Conservation (phyloP, 1,140 invertebrate species). For the Cyrtorhinus lividipennis region DNA sequence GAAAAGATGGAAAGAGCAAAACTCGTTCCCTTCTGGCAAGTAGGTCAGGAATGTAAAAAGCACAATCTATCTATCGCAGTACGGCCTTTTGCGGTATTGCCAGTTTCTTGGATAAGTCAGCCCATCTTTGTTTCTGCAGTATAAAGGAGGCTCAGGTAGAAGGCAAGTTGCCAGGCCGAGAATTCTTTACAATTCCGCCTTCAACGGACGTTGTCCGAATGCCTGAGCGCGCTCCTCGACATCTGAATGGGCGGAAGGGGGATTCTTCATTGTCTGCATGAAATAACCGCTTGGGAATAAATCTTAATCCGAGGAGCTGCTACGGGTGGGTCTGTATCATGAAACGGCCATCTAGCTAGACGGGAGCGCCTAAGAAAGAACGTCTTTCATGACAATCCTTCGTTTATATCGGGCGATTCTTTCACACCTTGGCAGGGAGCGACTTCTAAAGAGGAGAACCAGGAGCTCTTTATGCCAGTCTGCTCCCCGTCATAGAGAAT, state of each 20-base stretch:
- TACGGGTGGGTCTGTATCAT: no score
- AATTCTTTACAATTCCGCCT: neutral
- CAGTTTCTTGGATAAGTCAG: slow-evolving; percentile 1
- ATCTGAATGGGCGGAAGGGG: neutral
- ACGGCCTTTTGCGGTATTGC: neutral
- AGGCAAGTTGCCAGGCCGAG: neutral
- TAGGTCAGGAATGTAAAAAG: neutral
- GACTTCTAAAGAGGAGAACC: neutral
- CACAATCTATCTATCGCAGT: neutral
- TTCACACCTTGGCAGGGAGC: neutral
- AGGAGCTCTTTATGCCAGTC: neutral
- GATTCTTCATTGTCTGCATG: neutral
- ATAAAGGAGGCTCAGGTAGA: neutral
- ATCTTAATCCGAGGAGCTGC: neutral
- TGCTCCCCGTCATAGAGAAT: neutral
- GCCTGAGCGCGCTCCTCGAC: neutral
- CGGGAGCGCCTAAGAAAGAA: neutral
- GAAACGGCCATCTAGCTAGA: neutral
- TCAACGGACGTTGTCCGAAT: neutral
- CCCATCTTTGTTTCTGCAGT: neutral
- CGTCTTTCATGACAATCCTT: slow-evolving; percentile 4
- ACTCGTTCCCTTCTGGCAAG: neutral
- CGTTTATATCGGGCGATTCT: neutral
- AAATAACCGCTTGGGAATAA: neutral
- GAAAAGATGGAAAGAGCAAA: neutral